Evolutionary conservation across 2,888 invertebrate species (phyloP), one percentile per base, ranked within the genome.

Genomic region (Diaphora mendica): DNA sequence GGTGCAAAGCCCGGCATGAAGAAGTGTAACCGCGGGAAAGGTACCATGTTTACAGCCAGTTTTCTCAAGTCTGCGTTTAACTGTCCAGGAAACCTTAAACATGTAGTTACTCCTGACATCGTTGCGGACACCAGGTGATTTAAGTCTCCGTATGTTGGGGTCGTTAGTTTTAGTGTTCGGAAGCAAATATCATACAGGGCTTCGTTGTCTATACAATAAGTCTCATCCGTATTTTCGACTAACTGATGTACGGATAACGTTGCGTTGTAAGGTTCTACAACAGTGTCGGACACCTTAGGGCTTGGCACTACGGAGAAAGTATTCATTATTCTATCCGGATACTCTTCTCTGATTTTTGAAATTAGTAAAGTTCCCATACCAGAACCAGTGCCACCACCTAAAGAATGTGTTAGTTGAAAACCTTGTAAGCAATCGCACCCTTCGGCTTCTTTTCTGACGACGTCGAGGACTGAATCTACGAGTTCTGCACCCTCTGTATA

Each of bases 161-260:
- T 97, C 70, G 96, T 95, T 30, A 97, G 91, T 90, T 97, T 97
- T 62, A 98, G 92, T 7, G 97, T 97, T 74, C 97, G 94, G 94
- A 97, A 97, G 93, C 97, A 97, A 84, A 98, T 97, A 86, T 97
- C 97, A 89, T 97, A 97, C 55, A 97, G 92, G 30, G 97, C 97
- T 90, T 97, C 97, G 86, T 97, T 97, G 89, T 97, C 97, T 76
- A 97, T 97, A 83, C 97, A 97, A 86, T 96, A 97, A 0, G 97
- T 85, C 72, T 93, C 89, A 93, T 97, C 85, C 85, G 93, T 97
- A 87, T 97, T 97, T 85, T 97, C 97, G 68, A 97, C 97, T 51
- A 98, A 90, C 83, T 97, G 97, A 80, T 97, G 91, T 0, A 92
- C 78, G 0, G 94, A 97, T 48, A 97, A 92, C 3, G 97, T 97